Percentiles rank a stretch among this genome's conserved stretches.
Evolutionary conservation across 1,140 invertebrate species (phyloP).

Genomic region (Cylas formicarius): DNA sequence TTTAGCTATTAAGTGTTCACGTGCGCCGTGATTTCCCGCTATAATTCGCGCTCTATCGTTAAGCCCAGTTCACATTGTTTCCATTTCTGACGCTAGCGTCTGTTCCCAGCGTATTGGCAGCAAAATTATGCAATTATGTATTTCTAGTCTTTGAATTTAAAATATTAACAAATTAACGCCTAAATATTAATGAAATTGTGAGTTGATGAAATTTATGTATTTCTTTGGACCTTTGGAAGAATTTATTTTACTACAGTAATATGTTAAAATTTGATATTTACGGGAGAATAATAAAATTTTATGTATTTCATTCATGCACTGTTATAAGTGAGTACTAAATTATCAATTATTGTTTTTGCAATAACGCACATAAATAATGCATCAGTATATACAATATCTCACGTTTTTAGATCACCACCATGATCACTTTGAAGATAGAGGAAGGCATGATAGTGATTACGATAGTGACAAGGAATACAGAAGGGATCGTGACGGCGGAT

Average conservation of each 20-base stretch:
- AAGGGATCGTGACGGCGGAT: slow-evolving; percentile 25
- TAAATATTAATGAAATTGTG: neutral
- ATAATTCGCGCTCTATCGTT: too few species aligned
- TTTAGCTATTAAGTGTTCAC: too few species aligned
- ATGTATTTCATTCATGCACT: neutral
- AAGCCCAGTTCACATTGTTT: too few species aligned
- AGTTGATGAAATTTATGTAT: too few species aligned
- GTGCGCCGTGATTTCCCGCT: too few species aligned
- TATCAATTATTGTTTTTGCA: neutral
- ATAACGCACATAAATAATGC: neutral
- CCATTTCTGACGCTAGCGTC: too few species aligned
- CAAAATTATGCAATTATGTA: too few species aligned
- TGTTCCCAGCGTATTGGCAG: too few species aligned
- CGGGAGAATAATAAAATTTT: slow-evolving; percentile 6
- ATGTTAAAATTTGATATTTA: neutral
- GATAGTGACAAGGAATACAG: slow-evolving; percentile 31
- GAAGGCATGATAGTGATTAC: slow-evolving; percentile 34
- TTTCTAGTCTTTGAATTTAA: slow-evolving; percentile 4
- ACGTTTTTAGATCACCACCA: slow-evolving; percentile 27
- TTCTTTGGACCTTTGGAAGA: too few species aligned
- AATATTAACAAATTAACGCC: neutral
- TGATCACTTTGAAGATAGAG: slow-evolving; percentile 32
- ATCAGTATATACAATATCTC: slow-evolving; percentile 7
- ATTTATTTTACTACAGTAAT: too few species aligned
- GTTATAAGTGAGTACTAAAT: too few species aligned